These are phyloP conservation scores for Drosophila kokeensis DNA, from an alignment of 2,888 invertebrate genomes.

Conservation along the genomic window DNA sequence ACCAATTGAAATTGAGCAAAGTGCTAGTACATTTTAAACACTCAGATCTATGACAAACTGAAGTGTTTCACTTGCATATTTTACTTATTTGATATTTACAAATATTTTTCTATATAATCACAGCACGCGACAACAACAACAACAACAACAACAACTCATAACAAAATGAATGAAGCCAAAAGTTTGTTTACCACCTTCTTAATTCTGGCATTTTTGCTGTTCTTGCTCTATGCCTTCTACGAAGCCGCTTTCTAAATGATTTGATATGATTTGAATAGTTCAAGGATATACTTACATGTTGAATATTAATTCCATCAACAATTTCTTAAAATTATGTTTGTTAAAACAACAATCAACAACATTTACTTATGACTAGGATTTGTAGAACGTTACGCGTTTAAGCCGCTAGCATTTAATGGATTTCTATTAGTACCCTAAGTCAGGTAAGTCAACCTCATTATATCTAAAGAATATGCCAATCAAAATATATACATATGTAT, in stretches of 20 bases:
- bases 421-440: constrained; percentile 76
- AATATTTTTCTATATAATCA: constrained; percentile 36
- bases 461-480: not conserved
- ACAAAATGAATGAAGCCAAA: constrained; percentile 87
- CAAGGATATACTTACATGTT: constrained; percentile 74
- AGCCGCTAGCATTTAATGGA: constrained; percentile 82
- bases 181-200: constrained; percentile 90
- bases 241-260: constrained; percentile 86
- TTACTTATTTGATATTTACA: constrained; percentile 25
- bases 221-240: constrained; percentile 89
- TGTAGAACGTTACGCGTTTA: constrained; percentile 70
- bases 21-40: not conserved
- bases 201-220: constrained; percentile 89
- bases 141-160: constrained; percentile 51
- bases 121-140: constrained; percentile 44
- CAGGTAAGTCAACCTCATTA: constrained; percentile 61
- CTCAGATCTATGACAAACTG: not conserved
- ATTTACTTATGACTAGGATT: constrained; percentile 57
- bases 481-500: not conserved
- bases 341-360: constrained; percentile 36
- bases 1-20: not conserved
- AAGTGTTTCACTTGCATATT: too few relatives aligned
- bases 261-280: constrained; percentile 59
- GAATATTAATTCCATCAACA: constrained; percentile 69
- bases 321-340: constrained; percentile 32